Evolutionary conservation across 2,113 vertebrate genomes (phyloP).

Genomic region (Perccottus glenii): DNA sequence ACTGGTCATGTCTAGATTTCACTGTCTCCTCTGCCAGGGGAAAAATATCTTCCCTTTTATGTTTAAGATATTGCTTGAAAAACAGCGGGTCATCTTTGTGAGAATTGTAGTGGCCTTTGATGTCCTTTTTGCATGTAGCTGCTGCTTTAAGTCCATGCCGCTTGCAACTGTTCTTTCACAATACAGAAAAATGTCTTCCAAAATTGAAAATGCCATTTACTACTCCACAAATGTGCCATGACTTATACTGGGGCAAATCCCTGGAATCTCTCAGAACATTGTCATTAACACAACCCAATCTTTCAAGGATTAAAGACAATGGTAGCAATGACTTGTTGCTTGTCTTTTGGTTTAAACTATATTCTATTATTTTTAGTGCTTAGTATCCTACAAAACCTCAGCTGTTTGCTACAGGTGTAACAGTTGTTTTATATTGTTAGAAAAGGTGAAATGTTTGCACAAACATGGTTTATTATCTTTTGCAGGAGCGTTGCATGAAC

Average conservation of each 20-base stretch:
- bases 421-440: background rate
- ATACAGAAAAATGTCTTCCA: background rate
- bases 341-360: background rate
- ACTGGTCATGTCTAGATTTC: background rate
- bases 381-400: background rate
- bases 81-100: background rate
- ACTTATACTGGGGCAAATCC: background rate
- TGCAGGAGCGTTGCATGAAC: constrained; percentile 10
- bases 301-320: too few relatives aligned
- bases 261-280: background rate
- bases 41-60: background rate
- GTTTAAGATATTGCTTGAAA: constrained; percentile 17
- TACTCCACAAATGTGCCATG: background rate
- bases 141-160: constrained; percentile 4
- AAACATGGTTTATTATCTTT: constrained; percentile 37
- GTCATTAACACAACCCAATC: background rate
- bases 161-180: background rate
- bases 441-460: constrained; percentile 19
- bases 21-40: background rate
- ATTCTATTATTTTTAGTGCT: background rate
- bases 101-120: constrained; percentile 23
- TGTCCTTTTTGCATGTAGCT: constrained; percentile 1
- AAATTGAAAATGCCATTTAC: background rate
- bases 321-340: background rate
- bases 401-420: constrained; percentile 3